Base-by-base conservation (phyloP, 1,140 invertebrate species). In the Nephila pilipes region DNA sequence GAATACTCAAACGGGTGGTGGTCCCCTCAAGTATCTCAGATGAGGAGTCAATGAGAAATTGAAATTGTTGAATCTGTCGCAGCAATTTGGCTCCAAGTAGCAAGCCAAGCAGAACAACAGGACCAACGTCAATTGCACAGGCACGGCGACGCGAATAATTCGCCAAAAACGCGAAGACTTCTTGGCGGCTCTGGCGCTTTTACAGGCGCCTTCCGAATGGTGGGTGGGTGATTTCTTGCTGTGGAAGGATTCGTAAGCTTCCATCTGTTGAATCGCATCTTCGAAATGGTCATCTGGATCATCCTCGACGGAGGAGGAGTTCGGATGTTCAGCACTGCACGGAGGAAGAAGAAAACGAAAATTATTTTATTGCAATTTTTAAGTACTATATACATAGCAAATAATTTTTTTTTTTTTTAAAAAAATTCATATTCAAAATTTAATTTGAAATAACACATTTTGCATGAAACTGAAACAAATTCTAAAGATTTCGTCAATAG, bases 41-140 rank as follows among this genome's bases (percentile, higher is more conserved):
- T 98, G 98, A 2, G 98, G 98, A 5, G 97, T 97, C 32, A 98
- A 96, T 1, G 97, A 98, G 94, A 97, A 96, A 46, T 97, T 97
- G 93, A 98, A 96, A 87, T 97, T 98, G 95, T 98, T 98, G 90
- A 98, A 96, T 20, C 97, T 96, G 95, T 98, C 98, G 95, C 98
- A 98, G 60, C 97, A 96, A 5, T 97, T 97, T 25, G 95, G 95
- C 94, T 98, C 98, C 94, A 98, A 96, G 20, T 98, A 96, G 95
- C 97, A 98, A 5, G 97, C 97, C 38, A 98, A 97, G 92, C 97
- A 97, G 75, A 98, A 96, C 8, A 98, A 96, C 1, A 98, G 97
- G 38, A 98, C 96, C 25, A 99, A 95, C 1, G 98, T 98, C 87
- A 98, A 95, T 93, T 98, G 98, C 94, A 98, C 97, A 12, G 98